Evolutionary conservation across 2,888 invertebrate species (phyloP), one percentile per base, ranked within the genome.

Genomic region (Hymenopus coronatus): DNA sequence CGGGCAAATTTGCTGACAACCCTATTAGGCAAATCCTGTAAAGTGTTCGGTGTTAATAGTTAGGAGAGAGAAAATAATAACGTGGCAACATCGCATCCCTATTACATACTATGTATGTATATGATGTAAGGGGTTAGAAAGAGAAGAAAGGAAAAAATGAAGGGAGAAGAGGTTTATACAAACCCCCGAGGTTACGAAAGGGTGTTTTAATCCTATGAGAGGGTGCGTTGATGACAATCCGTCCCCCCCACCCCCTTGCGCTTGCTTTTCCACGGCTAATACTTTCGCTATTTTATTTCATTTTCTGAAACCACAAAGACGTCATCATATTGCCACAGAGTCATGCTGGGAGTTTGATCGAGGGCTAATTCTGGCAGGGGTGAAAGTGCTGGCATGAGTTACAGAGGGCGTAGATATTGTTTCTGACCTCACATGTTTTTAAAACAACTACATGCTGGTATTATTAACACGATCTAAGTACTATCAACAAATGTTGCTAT

Each of bases 1-100:
- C 90, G 87, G 88, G 89, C 89, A 89, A 90, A 90, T 90, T 90
- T 90, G 88, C 89, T 90, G 90, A 89, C 90, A 90, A 90, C 90
- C 88, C 89, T 90, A 90, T 90, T 90, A 90, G 86, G 90, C 88
- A 90, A 90, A 90, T 90, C 89, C 89, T 89, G 88, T 88, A 88
- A 90, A 88, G 82, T 85, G 88, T 81, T 54, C 30, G 88, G 12
- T 70, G 28, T 81, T 84, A n/a, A 82, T 30, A 85, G 82, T 14
- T 28, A 28, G 81, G 25, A 85, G 54, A 40, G 81, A 83, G 89
- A 83, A 83, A 87, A 87, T 84, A 88, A 87, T 85, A 83, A 89
- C 54, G 84, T 85, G 88, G 88, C 88, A 89, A 89, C 88, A 82
- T 9, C 87, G 88, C 87, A 87, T 33, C 87, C 30, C 28, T 28